Base-by-base conservation (phyloP, 2,113 vertebrate species). In the Tetrao urogallus region DNA sequence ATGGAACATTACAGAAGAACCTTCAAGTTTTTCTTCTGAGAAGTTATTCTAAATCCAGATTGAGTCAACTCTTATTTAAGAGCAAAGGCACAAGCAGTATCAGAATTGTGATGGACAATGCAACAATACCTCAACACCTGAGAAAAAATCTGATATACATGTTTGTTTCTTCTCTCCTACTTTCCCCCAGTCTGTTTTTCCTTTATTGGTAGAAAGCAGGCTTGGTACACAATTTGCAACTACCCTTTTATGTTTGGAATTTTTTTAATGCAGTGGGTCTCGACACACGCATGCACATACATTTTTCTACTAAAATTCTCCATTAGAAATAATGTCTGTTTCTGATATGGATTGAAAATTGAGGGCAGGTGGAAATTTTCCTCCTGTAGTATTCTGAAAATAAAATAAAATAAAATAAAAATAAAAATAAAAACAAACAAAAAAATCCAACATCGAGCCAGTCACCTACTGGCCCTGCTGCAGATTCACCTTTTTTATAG, bases 391-490 rank as follows among this genome's bases (percentile, higher is more conserved):
- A 22, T 54, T 40, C 43, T 3, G 4, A 38, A 13, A 32, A 38
- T 11, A 27, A 86, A 25, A 14, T 6, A 11, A 66, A 76, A 83
- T 17, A 14, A 8, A 4, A 38, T 9, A 38, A 9, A 38, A 38
- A 38, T 38, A 38, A 38, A 38, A 38, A 38, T 38, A 38, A 38
- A 38, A 40, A 18, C 47, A 48, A 48, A 22, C 47, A 48, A 48
- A 48, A 50, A 50, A 50, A 13, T 8, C 45, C 15, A 21, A 21
- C 19, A 48, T 8, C 6, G 6, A 18, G 1, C 14, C 25, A 61
- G 2, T 25, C 11, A 6, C 9, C 2, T 60, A 67, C n/a, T 58
- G 2, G 0, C 6, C 30, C 38, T 70, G 9, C 32, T 61, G 21
- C 56, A 52, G 32, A 13, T 65, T 50, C 54, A 14, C 21, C 3